Base-by-base conservation (phyloP, 2,113 vertebrate species). In the Aegotheles bennettii region DNA sequence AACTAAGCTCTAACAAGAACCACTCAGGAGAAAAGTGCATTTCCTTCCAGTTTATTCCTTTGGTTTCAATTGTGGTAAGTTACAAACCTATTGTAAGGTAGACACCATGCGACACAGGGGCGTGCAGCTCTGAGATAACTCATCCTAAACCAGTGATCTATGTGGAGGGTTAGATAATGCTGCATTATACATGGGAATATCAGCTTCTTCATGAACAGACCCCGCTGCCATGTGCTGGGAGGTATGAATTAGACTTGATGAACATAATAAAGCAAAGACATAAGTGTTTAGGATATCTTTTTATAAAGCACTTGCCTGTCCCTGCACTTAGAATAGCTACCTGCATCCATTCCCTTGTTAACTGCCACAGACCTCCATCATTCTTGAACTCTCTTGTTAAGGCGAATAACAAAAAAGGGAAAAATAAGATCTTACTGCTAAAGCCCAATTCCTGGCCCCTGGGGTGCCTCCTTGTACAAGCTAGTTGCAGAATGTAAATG, bases 1-100 rank as follows among this genome's bases (percentile, higher is more conserved):
- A 90, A 71, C 85, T 89, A 80, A 84, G 76, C 85, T 75, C 88
- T 95, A 96, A 96, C 88, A 90, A 96, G 92, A 96, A 45, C 65
- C 76, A 89, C 93, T 93, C 90, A 89, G 67, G 83, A 92, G 90
- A 89, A 91, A 96, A 96, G 76, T 84, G 83, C 83, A 73, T 90
- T 93, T 92, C 83, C 76, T 93, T 73, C 88, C 84, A 84, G 79
- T 82, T 93, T 87, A 84, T 84, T 81, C 93, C 60, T 96, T 89
- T 86, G 60, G 73, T 84, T 93, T 90, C 94, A 71, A 51, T 19
- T 74, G 87, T 74, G 85, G 26, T 86, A 65, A 90, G 94, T 84
- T 75, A 78, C 76, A 90, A 82, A 70, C 28, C 56, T 35, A 65
- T 35, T 86, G 80, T 82, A 60, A 95, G 47, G 35, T 0, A 75